Conservation (phyloP, 2,888 invertebrate species). For the Campaea margaritaria region DNA sequence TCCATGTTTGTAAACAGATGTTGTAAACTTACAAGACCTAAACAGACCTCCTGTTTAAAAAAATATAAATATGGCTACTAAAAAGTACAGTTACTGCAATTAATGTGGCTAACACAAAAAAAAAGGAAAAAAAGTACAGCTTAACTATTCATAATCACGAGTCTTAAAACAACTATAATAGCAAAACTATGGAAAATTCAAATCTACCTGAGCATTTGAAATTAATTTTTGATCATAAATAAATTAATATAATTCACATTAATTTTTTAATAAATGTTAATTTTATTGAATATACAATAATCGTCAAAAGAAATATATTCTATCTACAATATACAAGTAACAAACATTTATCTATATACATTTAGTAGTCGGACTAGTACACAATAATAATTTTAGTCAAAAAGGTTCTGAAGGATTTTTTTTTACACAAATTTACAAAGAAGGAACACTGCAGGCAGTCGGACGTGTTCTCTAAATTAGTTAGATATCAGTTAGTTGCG, state of each 20-base stretch:
- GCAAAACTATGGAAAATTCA: slow-evolving; percentile 59
- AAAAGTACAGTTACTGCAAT: slow-evolving; percentile 71
- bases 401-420: slow-evolving; percentile 61
- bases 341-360: slow-evolving; percentile 85
- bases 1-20: slow-evolving; percentile 80
- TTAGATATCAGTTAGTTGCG: not conserved
- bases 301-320: slow-evolving; percentile 82
- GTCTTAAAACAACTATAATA: slow-evolving; percentile 59
- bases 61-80: slow-evolving; percentile 83
- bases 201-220: slow-evolving; percentile 75
- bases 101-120: slow-evolving; percentile 66
- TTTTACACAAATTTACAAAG: slow-evolving; percentile 77
- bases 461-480: slow-evolving; percentile 45
- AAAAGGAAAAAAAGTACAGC: slow-evolving; percentile 63
- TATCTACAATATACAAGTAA: slow-evolving; percentile 85
- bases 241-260: slow-evolving; percentile 73
- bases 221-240: slow-evolving; percentile 73
- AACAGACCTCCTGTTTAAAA: slow-evolving; percentile 70
- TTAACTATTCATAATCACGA: slow-evolving; percentile 52
- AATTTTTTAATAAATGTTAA: slow-evolving; percentile 70
- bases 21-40: slow-evolving; percentile 78
- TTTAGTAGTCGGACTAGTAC: slow-evolving; percentile 83
- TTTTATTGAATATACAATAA: slow-evolving; percentile 79
- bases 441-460: slow-evolving; percentile 64
- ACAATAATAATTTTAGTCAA: slow-evolving; percentile 69